Evolutionary conservation across 2,113 vertebrate genomes (phyloP).

Genomic region (Gnathonemus longibarbis): DNA sequence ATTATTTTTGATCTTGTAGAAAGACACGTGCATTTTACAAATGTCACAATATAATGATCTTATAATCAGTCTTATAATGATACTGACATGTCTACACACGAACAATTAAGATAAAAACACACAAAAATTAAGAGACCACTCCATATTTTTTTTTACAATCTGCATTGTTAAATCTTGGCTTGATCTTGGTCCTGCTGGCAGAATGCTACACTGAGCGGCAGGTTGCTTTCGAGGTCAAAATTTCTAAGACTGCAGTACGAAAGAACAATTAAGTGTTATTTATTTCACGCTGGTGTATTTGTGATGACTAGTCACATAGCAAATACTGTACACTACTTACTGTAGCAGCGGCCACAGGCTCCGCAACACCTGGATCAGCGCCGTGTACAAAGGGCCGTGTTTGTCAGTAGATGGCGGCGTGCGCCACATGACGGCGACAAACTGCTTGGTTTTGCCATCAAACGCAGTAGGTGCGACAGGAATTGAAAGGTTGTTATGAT

Average conservation of each 20-base stretch:
- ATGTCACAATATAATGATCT: neutral
- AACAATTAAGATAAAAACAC: too few relatives aligned
- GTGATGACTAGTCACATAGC: neutral
- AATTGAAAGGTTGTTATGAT: neutral
- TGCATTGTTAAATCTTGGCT: too few relatives aligned
- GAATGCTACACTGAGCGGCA: too few relatives aligned
- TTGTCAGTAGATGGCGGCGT: neutral
- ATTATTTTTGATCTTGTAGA: neutral
- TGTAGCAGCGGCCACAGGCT: neutral
- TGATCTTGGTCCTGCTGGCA: too few relatives aligned
- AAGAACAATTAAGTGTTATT: neutral
- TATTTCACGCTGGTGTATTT: neutral
- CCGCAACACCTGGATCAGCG: too few relatives aligned
- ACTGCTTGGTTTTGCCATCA: neutral
- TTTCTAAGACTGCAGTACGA: too few relatives aligned
- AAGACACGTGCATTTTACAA: neutral
- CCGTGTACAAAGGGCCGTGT: neutral
- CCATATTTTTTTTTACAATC: too few relatives aligned
- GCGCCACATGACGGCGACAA: neutral
- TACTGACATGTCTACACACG: neutral
- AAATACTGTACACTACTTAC: neutral
- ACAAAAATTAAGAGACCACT: too few relatives aligned
- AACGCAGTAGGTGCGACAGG: neutral
- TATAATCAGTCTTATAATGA: neutral
- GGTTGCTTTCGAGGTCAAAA: too few relatives aligned